These are phyloP conservation scores for Calephelis nemesis DNA, from an alignment of 1,140 invertebrate species.

Conservation along the genomic window DNA sequence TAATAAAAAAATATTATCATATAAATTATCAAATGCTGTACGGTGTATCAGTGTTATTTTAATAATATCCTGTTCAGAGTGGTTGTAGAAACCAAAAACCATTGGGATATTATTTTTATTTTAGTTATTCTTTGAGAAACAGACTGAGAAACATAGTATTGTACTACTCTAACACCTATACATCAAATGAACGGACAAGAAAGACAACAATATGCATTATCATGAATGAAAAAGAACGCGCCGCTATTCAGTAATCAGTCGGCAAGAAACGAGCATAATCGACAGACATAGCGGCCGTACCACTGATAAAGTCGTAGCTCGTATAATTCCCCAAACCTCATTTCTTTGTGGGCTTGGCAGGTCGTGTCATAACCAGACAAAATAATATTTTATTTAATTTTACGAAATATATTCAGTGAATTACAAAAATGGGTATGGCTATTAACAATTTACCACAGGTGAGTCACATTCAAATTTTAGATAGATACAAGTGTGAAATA, in stretches of 20 bases:
- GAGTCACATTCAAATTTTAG: conserved; percentile 41
- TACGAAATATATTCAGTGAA: conserved; percentile 36
- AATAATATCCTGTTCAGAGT: not conserved
- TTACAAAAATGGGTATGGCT: conserved; percentile 67
- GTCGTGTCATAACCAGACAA: conserved; percentile 53
- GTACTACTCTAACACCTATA: conserved; percentile 41
- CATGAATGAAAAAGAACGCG: conserved; percentile 71
- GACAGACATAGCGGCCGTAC: conserved; percentile 40
- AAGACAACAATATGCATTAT: conserved; percentile 66
- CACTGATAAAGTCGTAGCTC: conserved; percentile 13
- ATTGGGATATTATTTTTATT: not conserved
- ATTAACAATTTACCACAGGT: conserved; percentile 67
- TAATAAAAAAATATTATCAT: not conserved
- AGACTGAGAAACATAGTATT: conserved; percentile 27
- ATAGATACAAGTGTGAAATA: not conserved
- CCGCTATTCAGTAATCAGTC: conserved; percentile 39
- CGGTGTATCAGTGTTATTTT: not conserved
- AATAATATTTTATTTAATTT: conserved; percentile 43
- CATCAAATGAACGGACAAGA: conserved; percentile 37
- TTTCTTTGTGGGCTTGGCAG: conserved; percentile 56
- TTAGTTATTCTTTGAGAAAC: not conserved
- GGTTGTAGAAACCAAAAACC: not conserved
- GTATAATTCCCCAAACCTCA: conserved; percentile 49
- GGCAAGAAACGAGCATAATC: conserved; percentile 48
- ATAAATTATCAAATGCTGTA: not conserved